These are phyloP conservation scores for Camponotus pennsylvanicus DNA, from an alignment of 1,140 invertebrate genomes.

Conservation along the genomic window DNA sequence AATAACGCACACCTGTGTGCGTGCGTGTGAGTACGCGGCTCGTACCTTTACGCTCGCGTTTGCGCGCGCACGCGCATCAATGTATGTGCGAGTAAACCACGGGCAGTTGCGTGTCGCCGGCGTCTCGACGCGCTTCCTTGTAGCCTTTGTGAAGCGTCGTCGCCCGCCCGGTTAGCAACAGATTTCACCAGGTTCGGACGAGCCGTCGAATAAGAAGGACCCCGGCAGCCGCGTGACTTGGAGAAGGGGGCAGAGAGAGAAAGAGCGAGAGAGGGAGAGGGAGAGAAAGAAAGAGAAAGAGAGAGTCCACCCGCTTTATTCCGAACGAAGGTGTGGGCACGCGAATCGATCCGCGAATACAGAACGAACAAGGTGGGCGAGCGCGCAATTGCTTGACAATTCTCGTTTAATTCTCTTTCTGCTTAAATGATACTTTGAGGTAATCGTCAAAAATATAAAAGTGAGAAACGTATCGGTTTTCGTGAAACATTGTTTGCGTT, in stretches of 20 bases:
- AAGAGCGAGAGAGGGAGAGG: background rate
- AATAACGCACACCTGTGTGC: background rate
- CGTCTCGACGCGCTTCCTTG: slow-evolving; percentile 73
- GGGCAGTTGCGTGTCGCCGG: slow-evolving; percentile 61
- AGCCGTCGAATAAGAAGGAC: slow-evolving; percentile 68
- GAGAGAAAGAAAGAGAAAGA: background rate
- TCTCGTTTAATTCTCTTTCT: slow-evolving; percentile 33
- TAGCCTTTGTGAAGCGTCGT: slow-evolving; percentile 72
- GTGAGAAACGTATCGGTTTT: background rate
- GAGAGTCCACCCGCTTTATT: slow-evolving; percentile 28
- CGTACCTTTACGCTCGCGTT: background rate
- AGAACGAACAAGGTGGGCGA: slow-evolving; percentile 20
- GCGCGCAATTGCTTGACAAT: slow-evolving; percentile 36
- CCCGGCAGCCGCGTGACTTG: background rate
- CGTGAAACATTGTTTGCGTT: background rate
- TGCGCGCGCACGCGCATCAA: slow-evolving; percentile 21
- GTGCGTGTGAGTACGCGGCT: too few species aligned
- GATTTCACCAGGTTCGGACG: slow-evolving; percentile 80
- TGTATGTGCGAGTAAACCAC: slow-evolving; percentile 22
- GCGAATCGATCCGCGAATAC: slow-evolving; percentile 41
- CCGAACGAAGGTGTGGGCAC: slow-evolving; percentile 37
- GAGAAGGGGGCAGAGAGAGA: background rate
- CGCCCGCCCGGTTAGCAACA: slow-evolving; percentile 81
- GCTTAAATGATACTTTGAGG: background rate
- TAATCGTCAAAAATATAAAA: slow-evolving; percentile 13